Conservation (phyloP, 1,140 invertebrate species). For the Drosophila nasuta region DNA sequence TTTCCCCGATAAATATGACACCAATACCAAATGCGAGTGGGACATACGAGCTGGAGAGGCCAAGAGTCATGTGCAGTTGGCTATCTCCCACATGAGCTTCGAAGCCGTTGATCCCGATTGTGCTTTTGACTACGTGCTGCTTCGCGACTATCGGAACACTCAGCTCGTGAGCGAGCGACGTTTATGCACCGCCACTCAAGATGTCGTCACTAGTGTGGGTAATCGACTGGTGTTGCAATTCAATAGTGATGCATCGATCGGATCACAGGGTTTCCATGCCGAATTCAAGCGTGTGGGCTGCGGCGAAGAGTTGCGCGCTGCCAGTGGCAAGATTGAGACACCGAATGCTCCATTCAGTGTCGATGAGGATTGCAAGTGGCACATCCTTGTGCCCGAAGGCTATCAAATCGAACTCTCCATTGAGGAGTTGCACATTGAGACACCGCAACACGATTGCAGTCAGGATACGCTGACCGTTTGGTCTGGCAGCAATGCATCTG, state of each 20-base stretch:
- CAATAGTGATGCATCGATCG: slow-evolving; percentile 85
- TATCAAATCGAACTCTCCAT: slow-evolving; percentile 86
- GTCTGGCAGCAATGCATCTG: slow-evolving; percentile 31
- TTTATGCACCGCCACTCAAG: slow-evolving; percentile 80
- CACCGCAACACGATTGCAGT: slow-evolving; percentile 48
- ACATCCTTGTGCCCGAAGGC: slow-evolving; percentile 88
- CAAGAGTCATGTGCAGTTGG: slow-evolving; percentile 89
- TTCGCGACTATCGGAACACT: slow-evolving; percentile 84
- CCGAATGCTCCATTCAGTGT: slow-evolving; percentile 87
- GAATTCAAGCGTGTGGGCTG: slow-evolving; percentile 86
- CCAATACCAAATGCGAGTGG: slow-evolving; percentile 90
- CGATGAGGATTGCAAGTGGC: slow-evolving; percentile 90
- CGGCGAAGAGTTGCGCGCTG: slow-evolving; percentile 38
- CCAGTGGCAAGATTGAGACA: slow-evolving; percentile 55
- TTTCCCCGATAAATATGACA: slow-evolving; percentile 88
- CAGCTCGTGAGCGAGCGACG: slow-evolving; percentile 78
- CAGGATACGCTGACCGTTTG: slow-evolving; percentile 44
- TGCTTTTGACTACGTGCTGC: slow-evolving; percentile 86
- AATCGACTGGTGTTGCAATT: slow-evolving; percentile 85
- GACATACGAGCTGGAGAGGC: slow-evolving; percentile 88
- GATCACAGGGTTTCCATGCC: slow-evolving; percentile 84
- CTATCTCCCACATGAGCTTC: slow-evolving; percentile 90
- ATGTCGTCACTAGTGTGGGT: slow-evolving; percentile 52
- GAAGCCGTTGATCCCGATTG: slow-evolving; percentile 85
- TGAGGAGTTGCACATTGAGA: slow-evolving; percentile 87